Conservation (phyloP, 2,113 vertebrate species). For the Pipra filicauda region DNA sequence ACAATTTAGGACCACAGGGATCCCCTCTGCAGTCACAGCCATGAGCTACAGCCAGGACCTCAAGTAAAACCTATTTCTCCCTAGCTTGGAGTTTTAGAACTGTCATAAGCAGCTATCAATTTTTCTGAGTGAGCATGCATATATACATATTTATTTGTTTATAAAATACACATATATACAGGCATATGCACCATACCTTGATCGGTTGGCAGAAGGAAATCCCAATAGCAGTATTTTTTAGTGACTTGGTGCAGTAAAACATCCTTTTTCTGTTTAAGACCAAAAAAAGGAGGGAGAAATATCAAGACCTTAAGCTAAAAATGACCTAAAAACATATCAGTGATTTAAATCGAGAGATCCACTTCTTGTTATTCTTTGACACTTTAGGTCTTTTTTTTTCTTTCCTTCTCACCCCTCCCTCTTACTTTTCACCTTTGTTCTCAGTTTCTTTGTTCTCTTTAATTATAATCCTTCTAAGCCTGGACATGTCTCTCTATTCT, state of each 20-base stretch:
- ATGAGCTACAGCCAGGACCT: background rate
- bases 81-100: background rate
- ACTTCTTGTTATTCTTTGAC: background rate
- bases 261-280: background rate
- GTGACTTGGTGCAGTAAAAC: background rate
- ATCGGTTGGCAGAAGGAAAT: background rate
- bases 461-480: constrained; percentile 41
- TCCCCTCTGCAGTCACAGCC: background rate
- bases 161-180: background rate
- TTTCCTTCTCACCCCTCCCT: background rate
- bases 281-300: background rate
- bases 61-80: background rate
- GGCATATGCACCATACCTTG: background rate
- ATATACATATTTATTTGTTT: background rate
- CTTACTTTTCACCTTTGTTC: constrained; percentile 24
- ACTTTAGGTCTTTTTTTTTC: background rate
- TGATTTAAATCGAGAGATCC: background rate
- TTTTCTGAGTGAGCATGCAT: background rate
- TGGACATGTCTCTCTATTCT: background rate
- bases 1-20: background rate
- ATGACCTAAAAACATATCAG: background rate
- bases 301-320: background rate
- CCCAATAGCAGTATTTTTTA: background rate
- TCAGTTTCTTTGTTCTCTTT: constrained; percentile 17
- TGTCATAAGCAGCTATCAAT: background rate